Evolutionary conservation across 2,113 vertebrate species (phyloP).

Genomic region (Lepus europaeus): DNA sequence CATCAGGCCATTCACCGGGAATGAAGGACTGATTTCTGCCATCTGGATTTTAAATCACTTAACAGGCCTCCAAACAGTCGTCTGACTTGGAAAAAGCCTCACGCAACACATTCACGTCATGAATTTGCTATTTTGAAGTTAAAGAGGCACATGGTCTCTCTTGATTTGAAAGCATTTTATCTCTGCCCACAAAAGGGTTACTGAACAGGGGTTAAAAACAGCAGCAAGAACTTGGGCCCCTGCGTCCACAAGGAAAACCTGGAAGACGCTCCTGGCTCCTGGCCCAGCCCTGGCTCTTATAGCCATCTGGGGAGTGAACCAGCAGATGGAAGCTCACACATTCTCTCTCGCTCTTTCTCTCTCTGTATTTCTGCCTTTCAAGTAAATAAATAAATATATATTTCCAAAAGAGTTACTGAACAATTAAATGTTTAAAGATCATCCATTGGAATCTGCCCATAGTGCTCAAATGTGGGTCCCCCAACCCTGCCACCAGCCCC

Average conservation of each 20-base stretch:
- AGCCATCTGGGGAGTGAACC: too few relatives aligned
- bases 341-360: too few relatives aligned
- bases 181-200: neutral
- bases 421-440: neutral
- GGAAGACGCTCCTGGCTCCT: too few relatives aligned
- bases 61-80: neutral
- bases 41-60: slow-evolving; percentile 40
- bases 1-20: neutral
- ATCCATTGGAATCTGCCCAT: accelerated
- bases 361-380: too few relatives aligned
- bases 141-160: neutral
- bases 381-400: too few relatives aligned
- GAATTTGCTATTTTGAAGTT: slow-evolving; percentile 36
- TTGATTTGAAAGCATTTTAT: neutral
- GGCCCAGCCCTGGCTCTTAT: too few relatives aligned
- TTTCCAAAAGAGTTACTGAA: neutral
- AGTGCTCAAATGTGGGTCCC: neutral
- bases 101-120: neutral
- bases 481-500: neutral
- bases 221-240: too few relatives aligned
- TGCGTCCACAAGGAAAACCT: too few relatives aligned
- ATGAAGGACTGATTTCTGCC: neutral
- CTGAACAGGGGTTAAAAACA: too few relatives aligned
- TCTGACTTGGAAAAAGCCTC: slow-evolving; percentile 9
- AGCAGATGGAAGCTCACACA: too few relatives aligned